Conservation (phyloP, 2,888 invertebrate genomes). For the Lacanobia wlatinum region DNA sequence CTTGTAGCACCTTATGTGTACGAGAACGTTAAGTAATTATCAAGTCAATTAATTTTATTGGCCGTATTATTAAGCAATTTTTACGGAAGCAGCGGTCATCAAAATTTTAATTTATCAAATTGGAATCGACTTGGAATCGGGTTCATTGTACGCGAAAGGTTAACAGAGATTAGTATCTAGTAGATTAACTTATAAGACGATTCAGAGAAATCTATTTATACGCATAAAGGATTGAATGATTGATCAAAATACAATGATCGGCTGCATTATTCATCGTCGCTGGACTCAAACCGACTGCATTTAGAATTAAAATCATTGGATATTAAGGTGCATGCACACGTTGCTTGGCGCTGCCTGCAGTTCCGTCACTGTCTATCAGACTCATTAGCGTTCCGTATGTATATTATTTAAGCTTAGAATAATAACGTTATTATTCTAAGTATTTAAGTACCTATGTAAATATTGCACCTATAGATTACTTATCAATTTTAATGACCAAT, state of each 20-base stretch:
- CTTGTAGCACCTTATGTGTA: background rate
- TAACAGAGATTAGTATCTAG: slow-evolving; percentile 64
- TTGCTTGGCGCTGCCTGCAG: slow-evolving; percentile 11
- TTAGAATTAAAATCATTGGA: slow-evolving; percentile 48
- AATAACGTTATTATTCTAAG: too few species aligned
- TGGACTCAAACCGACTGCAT: slow-evolving; percentile 45
- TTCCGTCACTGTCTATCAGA: slow-evolving; percentile 27
- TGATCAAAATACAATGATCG: slow-evolving; percentile 52
- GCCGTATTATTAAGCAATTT: slow-evolving; percentile 31
- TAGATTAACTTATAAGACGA: slow-evolving; percentile 61
- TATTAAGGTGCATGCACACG: slow-evolving; percentile 42
- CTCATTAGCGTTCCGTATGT: slow-evolving; percentile 13
- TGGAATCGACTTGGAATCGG: slow-evolving; percentile 53
- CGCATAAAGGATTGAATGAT: slow-evolving; percentile 57
- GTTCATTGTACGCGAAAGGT: slow-evolving; percentile 69
- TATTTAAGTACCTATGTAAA: background rate
- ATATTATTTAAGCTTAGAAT: too few species aligned
- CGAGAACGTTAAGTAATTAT: slow-evolving; percentile 19
- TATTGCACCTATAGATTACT: background rate
- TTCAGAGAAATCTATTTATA: slow-evolving; percentile 61
- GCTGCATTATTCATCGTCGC: slow-evolving; percentile 58
- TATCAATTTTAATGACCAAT: background rate
- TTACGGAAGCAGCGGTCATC: slow-evolving; percentile 19
- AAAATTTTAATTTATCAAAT: slow-evolving; percentile 33
- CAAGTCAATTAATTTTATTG: slow-evolving; percentile 37